Conservation (phyloP, 2,113 vertebrate species). For the Typhlomys cinereus region DNA sequence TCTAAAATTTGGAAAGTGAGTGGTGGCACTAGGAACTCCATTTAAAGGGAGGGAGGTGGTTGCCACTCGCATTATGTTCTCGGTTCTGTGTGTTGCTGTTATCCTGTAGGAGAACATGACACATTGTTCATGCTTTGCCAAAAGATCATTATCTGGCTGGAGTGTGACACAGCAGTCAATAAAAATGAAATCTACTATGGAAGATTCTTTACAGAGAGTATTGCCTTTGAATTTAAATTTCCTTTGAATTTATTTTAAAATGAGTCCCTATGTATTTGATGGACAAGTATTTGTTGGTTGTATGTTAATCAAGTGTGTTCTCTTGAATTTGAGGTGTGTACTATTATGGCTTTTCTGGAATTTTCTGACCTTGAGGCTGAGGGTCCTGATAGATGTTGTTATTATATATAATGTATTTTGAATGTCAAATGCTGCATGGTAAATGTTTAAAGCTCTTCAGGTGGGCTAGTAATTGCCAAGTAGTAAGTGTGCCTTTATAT, state of each 20-base stretch:
- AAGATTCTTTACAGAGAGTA: constrained; percentile 4
- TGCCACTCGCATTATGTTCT: no score
- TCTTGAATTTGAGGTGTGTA: background rate
- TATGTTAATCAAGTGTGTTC: background rate
- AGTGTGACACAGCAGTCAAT: background rate
- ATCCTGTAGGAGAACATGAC: background rate
- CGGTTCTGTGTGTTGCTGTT: background rate
- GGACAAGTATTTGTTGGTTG: constrained; percentile 14
- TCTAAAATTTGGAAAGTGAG: constrained; percentile 51
- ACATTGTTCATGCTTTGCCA: background rate
- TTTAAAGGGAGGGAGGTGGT: background rate
- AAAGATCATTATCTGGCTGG: background rate
- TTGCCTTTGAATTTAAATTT: no score
- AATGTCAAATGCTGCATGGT: background rate
- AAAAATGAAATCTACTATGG: constrained; percentile 2
- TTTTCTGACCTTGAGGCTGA: constrained; percentile 18
- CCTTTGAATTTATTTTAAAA: no score
- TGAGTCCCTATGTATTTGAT: constrained; percentile 8
- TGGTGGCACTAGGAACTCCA: background rate
- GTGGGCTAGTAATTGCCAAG: background rate
- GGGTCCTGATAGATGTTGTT: background rate
- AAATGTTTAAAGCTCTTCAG: constrained; percentile 54
- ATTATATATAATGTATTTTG: constrained; percentile 38
- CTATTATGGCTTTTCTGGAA: background rate
- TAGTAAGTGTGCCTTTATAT: background rate